Conservation (phyloP, 2,113 vertebrate species). For the Ceuthmochares aereus region DNA sequence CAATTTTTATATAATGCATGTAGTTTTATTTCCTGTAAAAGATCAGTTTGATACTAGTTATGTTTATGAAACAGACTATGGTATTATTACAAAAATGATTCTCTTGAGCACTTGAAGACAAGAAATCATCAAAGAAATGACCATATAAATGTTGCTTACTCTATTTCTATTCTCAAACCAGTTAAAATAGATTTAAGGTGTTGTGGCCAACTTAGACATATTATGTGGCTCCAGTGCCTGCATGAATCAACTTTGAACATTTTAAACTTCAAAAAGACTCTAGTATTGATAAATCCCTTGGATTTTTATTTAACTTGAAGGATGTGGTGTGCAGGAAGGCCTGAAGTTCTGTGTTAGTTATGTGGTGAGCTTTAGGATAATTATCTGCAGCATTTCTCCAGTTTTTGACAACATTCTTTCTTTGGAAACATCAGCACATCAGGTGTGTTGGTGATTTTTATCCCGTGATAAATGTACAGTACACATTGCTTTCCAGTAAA, state of each 20-base stretch:
- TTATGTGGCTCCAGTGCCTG: not conserved
- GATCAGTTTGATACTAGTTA: not conserved
- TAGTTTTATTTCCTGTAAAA: not conserved
- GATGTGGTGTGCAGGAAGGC: not conserved
- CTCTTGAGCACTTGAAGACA: not conserved
- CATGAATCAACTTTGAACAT: not conserved
- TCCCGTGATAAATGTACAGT: not conserved
- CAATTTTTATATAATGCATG: not conserved
- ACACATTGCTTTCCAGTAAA: not conserved
- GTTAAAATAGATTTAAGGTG: conserved; percentile 17
- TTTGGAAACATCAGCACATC: not conserved
- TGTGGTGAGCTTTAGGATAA: not conserved
- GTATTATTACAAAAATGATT: not conserved
- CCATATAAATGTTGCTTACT: not conserved
- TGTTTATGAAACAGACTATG: not conserved
- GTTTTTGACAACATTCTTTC: not conserved
- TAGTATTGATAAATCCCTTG: not conserved
- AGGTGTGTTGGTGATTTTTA: not conserved
- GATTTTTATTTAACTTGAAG: not conserved
- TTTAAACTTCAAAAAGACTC: not conserved
- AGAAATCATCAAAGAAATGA: not conserved
- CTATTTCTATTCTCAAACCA: not conserved
- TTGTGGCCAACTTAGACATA: not conserved
- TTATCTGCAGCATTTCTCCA: not conserved
- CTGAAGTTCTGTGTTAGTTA: not conserved